A percentile compares a stretch with the other conserved stretches of the same genome.
Conservation (phyloP, 2,113 vertebrate genomes). For the Phainopepla nitens region DNA sequence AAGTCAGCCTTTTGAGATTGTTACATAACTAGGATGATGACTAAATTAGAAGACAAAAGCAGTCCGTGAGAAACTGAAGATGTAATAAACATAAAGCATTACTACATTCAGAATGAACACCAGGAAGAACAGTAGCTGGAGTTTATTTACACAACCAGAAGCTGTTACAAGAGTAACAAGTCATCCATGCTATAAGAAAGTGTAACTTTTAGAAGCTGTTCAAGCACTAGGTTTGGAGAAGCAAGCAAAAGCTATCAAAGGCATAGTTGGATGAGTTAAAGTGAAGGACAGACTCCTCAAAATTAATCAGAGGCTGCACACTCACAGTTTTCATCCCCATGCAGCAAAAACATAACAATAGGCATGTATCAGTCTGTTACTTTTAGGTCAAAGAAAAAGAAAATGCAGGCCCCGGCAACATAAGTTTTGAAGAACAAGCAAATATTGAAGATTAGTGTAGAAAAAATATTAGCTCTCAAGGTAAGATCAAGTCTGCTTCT, state of each 20-base stretch:
- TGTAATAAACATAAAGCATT: not conserved
- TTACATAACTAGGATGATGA: not conserved
- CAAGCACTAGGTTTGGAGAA: not conserved
- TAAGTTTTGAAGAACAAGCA: not conserved
- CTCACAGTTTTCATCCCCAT: not conserved
- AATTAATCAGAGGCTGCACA: not conserved
- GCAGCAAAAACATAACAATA: not conserved
- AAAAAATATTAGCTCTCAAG: not conserved
- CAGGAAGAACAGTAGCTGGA: not conserved
- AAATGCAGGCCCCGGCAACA: fast-evolving
- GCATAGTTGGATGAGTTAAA: not conserved
- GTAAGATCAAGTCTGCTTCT: not conserved
- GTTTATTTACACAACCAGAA: not conserved
- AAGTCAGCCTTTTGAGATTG: not conserved
- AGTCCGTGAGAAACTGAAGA: not conserved
- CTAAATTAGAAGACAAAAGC: not conserved
- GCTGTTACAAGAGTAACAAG: not conserved
- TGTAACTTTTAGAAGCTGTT: not conserved
- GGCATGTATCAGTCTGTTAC: not conserved
- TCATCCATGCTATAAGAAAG: not conserved
- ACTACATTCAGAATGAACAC: not conserved
- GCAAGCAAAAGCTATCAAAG: not conserved
- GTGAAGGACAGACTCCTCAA: not conserved
- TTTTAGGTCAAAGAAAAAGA: not conserved
- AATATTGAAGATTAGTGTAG: not conserved